Conservation (phyloP, 1,140 invertebrate species). For the Drosophila jambulina region DNA sequence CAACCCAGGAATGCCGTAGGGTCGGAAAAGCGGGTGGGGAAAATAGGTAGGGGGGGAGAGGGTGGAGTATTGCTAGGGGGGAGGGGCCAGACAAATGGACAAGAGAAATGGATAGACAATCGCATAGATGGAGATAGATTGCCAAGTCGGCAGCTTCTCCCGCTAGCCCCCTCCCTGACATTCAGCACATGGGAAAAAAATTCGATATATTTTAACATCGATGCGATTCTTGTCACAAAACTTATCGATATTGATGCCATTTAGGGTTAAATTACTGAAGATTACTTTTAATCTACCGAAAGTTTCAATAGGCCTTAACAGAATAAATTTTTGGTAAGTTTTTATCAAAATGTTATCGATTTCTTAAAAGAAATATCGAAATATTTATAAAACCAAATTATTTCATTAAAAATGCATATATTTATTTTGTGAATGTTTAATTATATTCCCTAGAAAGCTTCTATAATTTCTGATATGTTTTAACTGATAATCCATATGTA, state of each 20-base stretch:
- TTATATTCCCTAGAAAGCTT: too few relatives aligned
- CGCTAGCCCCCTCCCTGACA: not conserved
- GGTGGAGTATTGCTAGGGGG: not conserved
- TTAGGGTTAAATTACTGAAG: too few relatives aligned
- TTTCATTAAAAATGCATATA: too few relatives aligned
- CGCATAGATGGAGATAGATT: constrained; percentile 71
- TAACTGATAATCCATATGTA: too few relatives aligned
- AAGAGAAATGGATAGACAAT: constrained; percentile 64
- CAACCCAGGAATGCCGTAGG: constrained; percentile 9
- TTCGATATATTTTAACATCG: not conserved
- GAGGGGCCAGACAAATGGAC: constrained; percentile 51
- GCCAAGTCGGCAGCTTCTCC: constrained; percentile 11
- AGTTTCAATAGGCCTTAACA: too few relatives aligned
- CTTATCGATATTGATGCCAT: too few relatives aligned
- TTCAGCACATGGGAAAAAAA: constrained; percentile 6
- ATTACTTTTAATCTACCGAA: too few relatives aligned
- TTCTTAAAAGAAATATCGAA: too few relatives aligned
- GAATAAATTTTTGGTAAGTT: too few relatives aligned
- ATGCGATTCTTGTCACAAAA: not conserved
- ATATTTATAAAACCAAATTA: too few relatives aligned
- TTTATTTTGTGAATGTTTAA: too few relatives aligned
- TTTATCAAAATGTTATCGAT: not conserved
- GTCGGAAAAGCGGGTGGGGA: not conserved
- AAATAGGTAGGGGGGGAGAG: not conserved
- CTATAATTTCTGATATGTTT: too few relatives aligned